Conservation (phyloP, 2,888 invertebrate genomes). For the Tenthredo mesomela region DNA sequence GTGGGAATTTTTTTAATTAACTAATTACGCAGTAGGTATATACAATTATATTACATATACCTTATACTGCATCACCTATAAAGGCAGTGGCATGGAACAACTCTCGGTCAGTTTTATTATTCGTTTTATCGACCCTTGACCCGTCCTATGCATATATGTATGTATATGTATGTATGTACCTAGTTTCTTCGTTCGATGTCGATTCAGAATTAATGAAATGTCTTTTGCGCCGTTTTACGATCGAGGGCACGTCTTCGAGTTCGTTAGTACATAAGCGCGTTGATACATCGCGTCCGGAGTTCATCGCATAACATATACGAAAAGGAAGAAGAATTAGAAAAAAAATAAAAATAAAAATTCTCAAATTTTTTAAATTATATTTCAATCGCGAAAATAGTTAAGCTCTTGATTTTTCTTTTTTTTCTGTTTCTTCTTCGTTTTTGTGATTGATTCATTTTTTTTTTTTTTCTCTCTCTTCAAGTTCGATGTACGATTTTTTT, state of each 20-base stretch:
- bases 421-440: too few relatives aligned
- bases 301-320: not conserved
- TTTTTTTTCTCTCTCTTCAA: too few relatives aligned
- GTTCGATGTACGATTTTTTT: not conserved
- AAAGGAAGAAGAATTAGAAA: not conserved
- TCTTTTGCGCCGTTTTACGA: slow-evolving; percentile 20
- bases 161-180: slow-evolving; percentile 6
- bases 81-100: not conserved
- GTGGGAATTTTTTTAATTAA: not conserved
- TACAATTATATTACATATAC: too few relatives aligned
- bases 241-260: not conserved
- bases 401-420: too few relatives aligned
- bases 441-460: too few relatives aligned
- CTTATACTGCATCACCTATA: not conserved
- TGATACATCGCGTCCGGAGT: not conserved
- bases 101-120: not conserved
- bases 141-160: slow-evolving; percentile 20
- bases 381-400: too few relatives aligned
- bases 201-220: slow-evolving; percentile 15
- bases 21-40: not conserved
- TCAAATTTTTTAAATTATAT: too few relatives aligned
- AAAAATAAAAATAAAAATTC: not conserved
- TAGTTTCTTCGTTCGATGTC: not conserved
- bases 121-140: slow-evolving; percentile 21
- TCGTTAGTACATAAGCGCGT: not conserved